These are phyloP conservation scores for Odontomachus brunneus DNA, from an alignment of 1,140 invertebrate species.

Conservation along the genomic window DNA sequence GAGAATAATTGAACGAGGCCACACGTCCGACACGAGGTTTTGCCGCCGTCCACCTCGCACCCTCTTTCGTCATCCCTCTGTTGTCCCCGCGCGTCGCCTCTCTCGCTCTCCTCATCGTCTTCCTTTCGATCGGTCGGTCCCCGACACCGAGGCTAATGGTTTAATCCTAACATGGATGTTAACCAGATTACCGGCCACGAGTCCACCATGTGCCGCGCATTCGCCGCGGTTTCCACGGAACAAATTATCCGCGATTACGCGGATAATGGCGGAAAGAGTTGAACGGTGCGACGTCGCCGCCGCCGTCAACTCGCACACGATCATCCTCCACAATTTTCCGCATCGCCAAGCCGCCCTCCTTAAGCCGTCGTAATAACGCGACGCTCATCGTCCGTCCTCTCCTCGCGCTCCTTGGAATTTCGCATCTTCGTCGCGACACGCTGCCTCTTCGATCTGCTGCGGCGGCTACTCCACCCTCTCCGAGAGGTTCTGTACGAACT, in stretches of 20 bases:
- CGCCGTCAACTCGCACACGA: slow-evolving; percentile 39
- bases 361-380: slow-evolving; percentile 41
- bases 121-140: slow-evolving; percentile 43
- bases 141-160: slow-evolving; percentile 73
- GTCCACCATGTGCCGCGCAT: slow-evolving; percentile 62
- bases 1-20: slow-evolving; percentile 67
- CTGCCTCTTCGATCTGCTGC: not conserved
- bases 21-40: slow-evolving; percentile 57
- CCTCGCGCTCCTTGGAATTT: slow-evolving; percentile 14
- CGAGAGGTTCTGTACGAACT: not conserved
- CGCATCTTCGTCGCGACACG: slow-evolving; percentile 30
- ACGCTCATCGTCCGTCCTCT: not conserved
- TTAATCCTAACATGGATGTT: slow-evolving; percentile 82
- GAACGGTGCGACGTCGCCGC: slow-evolving; percentile 66
- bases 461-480: not conserved
- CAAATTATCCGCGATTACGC: slow-evolving; percentile 81
- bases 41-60: slow-evolving; percentile 29
- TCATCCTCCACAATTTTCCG: slow-evolving; percentile 67
- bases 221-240: slow-evolving; percentile 74
- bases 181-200: slow-evolving; percentile 79
- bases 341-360: slow-evolving; percentile 54
- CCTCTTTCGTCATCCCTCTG: too few species aligned
- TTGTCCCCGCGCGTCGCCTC: not conserved
- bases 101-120: slow-evolving; percentile 23
- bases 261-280: slow-evolving; percentile 71